These are phyloP conservation scores for Bombus impatiens DNA, from an alignment of 1,140 invertebrate genomes.

Conservation along the genomic window DNA sequence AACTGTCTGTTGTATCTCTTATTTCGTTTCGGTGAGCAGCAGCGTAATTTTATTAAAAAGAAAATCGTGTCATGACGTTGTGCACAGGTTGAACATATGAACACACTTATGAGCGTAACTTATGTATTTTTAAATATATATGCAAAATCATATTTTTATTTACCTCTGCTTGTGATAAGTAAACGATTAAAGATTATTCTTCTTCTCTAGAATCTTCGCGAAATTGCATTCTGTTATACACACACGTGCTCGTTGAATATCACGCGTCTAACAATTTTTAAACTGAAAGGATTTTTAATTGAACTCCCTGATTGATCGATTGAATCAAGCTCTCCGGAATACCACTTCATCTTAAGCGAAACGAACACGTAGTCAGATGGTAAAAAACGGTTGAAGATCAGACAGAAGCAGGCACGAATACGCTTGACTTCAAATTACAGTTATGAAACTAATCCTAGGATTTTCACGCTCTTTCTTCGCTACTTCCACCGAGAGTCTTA, in stretches of 20 bases:
- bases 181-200: too few relatives aligned
- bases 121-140: too few relatives aligned
- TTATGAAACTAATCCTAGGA: slow-evolving; percentile 27
- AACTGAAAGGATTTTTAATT: not conserved
- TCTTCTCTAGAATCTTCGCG: too few relatives aligned
- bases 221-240: too few relatives aligned
- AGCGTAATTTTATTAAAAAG: not conserved
- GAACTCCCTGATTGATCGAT: not conserved
- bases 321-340: not conserved
- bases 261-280: too few relatives aligned
- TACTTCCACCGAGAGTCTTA: too few relatives aligned
- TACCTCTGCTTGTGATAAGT: too few relatives aligned
- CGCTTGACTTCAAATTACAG: slow-evolving; percentile 13
- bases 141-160: too few relatives aligned
- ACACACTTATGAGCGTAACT: too few relatives aligned
- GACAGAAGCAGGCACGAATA: not conserved
- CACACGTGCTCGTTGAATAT: too few relatives aligned
- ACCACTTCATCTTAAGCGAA: not conserved
- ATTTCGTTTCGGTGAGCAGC: accelerated
- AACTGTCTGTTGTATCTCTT: not conserved
- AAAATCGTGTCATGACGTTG: not conserved
- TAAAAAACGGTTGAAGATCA: not conserved
- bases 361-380: not conserved
- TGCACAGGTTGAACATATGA: not conserved
- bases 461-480: not conserved